phyloP scores from a whole-genome alignment of 1,140 invertebrate genomes.

The Chelonus insularis region DNA sequence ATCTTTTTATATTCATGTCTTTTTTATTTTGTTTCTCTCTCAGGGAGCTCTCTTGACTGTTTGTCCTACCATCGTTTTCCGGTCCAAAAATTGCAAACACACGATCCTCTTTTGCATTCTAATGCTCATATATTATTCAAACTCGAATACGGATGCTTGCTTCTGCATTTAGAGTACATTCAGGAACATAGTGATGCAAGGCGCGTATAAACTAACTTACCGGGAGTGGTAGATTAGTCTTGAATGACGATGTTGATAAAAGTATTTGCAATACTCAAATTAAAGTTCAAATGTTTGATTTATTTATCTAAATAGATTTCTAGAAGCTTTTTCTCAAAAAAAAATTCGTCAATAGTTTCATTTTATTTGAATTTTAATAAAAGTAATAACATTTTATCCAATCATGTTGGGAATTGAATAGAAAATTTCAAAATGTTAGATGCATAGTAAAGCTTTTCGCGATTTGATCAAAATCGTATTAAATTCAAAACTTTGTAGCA shows the following conservation, averaged over 20 bases:
- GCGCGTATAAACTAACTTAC: not conserved
- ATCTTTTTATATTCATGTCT: slow-evolving; percentile 18
- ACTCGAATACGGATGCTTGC: slow-evolving; percentile 12
- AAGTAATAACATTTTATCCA: too few species aligned
- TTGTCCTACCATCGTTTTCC: not conserved
- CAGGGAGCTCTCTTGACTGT: not conserved
- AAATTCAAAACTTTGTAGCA: too few species aligned
- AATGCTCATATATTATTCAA: slow-evolving; percentile 22
- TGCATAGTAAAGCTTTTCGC: too few species aligned
- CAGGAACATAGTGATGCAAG: not conserved
- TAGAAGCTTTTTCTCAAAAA: too few species aligned
- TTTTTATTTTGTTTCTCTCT: not conserved
- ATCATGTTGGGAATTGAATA: too few species aligned
- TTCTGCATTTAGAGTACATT: not conserved
- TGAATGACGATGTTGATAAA: slow-evolving; percentile 23
- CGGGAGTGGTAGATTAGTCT: slow-evolving; percentile 15
- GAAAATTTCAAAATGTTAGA: too few species aligned
- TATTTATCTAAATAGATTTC: too few species aligned
- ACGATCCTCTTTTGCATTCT: not conserved
- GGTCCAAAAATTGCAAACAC: slow-evolving; percentile 17
- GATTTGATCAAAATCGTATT: too few species aligned
- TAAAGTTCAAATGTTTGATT: not conserved
- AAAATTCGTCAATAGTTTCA: too few species aligned
- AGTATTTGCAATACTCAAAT: slow-evolving; percentile 2
- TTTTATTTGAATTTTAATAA: too few species aligned